Percentiles rank a stretch among this genome's conserved stretches.
Conservation (phyloP, 2,888 invertebrate genomes). For the Hirtodrosophila cameraria region DNA sequence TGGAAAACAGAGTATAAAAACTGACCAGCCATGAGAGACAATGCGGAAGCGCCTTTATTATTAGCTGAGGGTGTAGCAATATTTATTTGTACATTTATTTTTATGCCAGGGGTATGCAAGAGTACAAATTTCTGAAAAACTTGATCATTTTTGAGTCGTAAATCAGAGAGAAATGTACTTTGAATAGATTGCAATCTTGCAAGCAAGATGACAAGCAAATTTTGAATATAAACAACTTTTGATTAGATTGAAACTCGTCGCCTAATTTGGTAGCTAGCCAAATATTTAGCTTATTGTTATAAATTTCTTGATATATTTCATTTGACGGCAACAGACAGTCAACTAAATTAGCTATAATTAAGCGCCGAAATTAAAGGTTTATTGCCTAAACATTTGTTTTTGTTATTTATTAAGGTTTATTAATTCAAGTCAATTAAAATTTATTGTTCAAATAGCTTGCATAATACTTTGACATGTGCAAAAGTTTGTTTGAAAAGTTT, state of each 20-base stretch:
- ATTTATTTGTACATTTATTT: constrained; percentile 1
- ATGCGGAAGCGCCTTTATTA: constrained; percentile 67
- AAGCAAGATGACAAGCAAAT: constrained; percentile 31
- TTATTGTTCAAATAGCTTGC: background rate
- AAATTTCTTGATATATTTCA: constrained; percentile 49
- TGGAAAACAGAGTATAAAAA: constrained; percentile 6
- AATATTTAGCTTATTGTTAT: constrained; percentile 57
- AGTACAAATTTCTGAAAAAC: too few species aligned
- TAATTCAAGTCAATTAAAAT: background rate
- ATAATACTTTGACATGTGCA: background rate
- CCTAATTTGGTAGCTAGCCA: constrained; percentile 61
- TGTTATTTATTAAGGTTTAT: too few species aligned
- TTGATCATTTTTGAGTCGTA: too few species aligned
- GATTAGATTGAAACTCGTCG: constrained; percentile 46
- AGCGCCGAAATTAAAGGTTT: constrained; percentile 3
- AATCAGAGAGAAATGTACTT: too few species aligned
- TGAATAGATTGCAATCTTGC: constrained; percentile 12
- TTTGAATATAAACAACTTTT: constrained; percentile 48
- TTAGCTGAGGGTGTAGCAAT: constrained; percentile 8
- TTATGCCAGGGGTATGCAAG: constrained; percentile 19
- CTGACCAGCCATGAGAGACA: constrained; percentile 24
- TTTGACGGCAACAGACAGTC: constrained; percentile 53
- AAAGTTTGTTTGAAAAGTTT: background rate
- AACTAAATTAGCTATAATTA: constrained; percentile 63
- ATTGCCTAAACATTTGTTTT: background rate